Evolutionary conservation across 1,140 invertebrate species (phyloP), one percentile per base, ranked within the genome.

Genomic region (Triops longicaudatus): DNA sequence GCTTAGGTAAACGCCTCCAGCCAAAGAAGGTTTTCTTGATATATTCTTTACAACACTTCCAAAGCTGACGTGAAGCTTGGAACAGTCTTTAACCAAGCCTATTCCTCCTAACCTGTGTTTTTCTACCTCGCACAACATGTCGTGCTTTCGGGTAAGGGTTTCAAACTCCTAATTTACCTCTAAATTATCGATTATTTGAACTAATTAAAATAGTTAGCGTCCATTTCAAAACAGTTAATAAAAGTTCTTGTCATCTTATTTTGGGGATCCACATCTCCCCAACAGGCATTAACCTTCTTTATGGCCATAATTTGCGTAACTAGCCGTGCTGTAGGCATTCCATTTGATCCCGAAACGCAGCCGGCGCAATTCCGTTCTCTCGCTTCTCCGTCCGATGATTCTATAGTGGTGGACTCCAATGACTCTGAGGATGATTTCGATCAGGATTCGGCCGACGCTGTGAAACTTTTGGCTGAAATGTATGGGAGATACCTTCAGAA

Each of bases 381-480:
- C 31, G 50, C 14, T 63, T n/a, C 14, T 63, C 50, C 2, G 7
- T 37, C 17, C 10, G 50, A 63, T 63, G 50, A 63, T 63, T 63
- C 50, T 10, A 22, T 63, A 14, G 50, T 63, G 17, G 50, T 63
- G 50, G 14, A 17, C 50, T 63, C 50, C 3, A 14, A 63, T n/a
- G 22, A 22, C 50, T 6, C 50, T 10, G 50, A 63, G 14, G 50
- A 63, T 17, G 14, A 6, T 0, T 17, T n/a, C 22, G 50, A 63
- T 17, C 14, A 9, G 14, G 50, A 63, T 63, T 10, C 50, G 22
- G 26, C 71, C 27, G 76, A 77, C 10, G 72, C 76, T 12, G 72
- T 77, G 7, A n/a, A 26, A 73, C 72, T 77, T 26, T n/a, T 73
- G 72, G 76, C 72, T 26, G 72, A 77, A 37, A 22, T 77, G n/a